Evolutionary conservation across 2,113 vertebrate species (phyloP).

Genomic region (Falco punctatus): DNA sequence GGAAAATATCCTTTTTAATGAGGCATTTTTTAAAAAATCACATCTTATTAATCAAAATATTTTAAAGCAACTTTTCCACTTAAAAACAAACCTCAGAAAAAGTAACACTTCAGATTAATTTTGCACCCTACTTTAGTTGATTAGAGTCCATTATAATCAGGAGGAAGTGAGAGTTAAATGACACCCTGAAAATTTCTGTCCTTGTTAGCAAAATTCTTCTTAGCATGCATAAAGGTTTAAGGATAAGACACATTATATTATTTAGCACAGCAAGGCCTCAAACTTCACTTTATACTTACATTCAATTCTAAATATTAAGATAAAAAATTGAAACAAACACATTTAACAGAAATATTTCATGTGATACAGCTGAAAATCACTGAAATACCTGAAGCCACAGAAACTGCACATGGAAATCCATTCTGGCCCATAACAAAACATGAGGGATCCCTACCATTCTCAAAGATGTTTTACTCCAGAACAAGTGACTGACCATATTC

Average conservation of each 20-base stretch:
- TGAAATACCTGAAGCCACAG: neutral
- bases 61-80: neutral
- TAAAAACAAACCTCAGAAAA: neutral
- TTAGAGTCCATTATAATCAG: slow-evolving; percentile 3
- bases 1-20: neutral
- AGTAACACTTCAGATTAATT: neutral
- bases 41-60: neutral
- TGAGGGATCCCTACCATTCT: rapidly evolving
- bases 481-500: neutral
- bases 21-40: neutral
- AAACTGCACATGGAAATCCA: neutral
- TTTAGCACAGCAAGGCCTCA: neutral
- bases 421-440: neutral
- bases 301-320: neutral
- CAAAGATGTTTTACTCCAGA: neutral
- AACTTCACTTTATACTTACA: neutral
- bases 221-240: neutral
- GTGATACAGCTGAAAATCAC: neutral
- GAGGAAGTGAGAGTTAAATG: neutral
- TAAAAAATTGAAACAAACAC: neutral
- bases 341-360: neutral
- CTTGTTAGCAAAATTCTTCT: neutral
- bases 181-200: neutral
- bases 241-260: neutral
- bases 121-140: neutral